A percentile compares a stretch with the other conserved stretches of the same genome.
These are phyloP conservation scores for Bostrychus sinensis DNA, from an alignment of 2,113 vertebrate species.

Conservation along the genomic window DNA sequence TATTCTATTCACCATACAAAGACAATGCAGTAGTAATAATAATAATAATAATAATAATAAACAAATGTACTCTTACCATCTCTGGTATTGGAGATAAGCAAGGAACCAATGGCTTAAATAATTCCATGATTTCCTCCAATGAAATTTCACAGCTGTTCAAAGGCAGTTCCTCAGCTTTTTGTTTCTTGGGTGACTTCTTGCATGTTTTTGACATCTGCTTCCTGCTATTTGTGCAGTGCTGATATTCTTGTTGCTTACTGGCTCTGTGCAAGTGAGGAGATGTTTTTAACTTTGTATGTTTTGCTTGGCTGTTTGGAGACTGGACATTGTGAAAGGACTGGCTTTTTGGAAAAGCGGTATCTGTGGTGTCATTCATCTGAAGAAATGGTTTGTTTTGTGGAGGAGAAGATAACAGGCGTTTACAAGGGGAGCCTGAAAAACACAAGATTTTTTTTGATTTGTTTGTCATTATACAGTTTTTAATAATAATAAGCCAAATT, in stretches of 20 bases:
- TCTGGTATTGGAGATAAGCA: constrained; percentile 86
- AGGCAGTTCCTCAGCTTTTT: constrained; percentile 14
- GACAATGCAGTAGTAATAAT: neutral
- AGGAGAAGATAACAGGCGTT: constrained; percentile 6
- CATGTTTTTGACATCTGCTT: constrained; percentile 1
- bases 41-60: neutral
- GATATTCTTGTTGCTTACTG: constrained; percentile 11
- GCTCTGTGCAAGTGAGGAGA: neutral
- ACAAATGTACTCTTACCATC: constrained; percentile 42
- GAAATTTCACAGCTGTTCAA: neutral
- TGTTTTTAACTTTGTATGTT: constrained; percentile 4
- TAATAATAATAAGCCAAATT: neutral
- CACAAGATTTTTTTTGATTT: neutral
- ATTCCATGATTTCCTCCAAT: constrained; percentile 55
- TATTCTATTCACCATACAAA: neutral
- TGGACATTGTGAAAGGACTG: neutral
- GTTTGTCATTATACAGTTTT: too few species aligned
- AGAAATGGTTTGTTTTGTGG: constrained; percentile 10
- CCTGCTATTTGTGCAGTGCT: neutral
- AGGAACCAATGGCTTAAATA: constrained; percentile 83
- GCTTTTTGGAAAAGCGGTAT: constrained; percentile 1
- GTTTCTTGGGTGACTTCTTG: constrained; percentile 10
- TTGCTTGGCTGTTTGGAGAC: neutral
- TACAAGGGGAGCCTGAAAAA: constrained; percentile 42
- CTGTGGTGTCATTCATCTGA: neutral